These are phyloP conservation scores for Melanostoma scalare DNA, from an alignment of 2,888 invertebrate species.

Conservation along the genomic window DNA sequence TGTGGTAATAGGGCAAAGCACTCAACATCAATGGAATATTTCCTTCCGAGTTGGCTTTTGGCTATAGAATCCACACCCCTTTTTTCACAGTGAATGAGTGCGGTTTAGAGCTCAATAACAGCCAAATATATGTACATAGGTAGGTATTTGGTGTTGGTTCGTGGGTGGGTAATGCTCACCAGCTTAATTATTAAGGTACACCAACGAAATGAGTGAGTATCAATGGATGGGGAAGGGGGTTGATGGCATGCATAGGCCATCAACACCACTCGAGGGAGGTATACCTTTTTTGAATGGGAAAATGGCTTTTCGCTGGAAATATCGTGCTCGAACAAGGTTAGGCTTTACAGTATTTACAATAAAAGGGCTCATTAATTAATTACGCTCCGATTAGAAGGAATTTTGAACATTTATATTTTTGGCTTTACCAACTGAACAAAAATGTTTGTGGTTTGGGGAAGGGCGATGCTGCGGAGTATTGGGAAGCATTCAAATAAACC, in stretches of 20 bases:
- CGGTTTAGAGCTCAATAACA: constrained; percentile 33
- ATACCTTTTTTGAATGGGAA: constrained; percentile 14
- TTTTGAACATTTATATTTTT: constrained; percentile 43
- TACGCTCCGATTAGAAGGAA: constrained; percentile 52
- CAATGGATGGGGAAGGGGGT: constrained; percentile 27
- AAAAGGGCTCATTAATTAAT: constrained; percentile 63
- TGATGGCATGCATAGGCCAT: background rate
- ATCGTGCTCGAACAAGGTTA: constrained; percentile 26
- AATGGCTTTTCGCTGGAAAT: constrained; percentile 31
- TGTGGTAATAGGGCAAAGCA: constrained; percentile 38
- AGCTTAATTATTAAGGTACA: constrained; percentile 56
- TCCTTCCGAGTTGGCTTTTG: no score
- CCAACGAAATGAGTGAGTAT: constrained; percentile 38
- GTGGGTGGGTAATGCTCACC: constrained; percentile 46
- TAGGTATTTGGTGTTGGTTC: constrained; percentile 39
- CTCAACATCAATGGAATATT: constrained; percentile 39
- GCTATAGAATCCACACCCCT: background rate
- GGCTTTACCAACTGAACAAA: constrained; percentile 4
- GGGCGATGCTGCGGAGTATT: no score
- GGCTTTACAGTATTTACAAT: constrained; percentile 31
- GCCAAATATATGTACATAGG: constrained; percentile 27
- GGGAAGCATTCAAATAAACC: background rate
- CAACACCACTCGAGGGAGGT: background rate
- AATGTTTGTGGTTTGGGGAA: background rate
- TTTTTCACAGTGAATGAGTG: background rate